Evolutionary conservation across 2,888 invertebrate genomes (phyloP).

Genomic region (Coenonympha arcania): DNA sequence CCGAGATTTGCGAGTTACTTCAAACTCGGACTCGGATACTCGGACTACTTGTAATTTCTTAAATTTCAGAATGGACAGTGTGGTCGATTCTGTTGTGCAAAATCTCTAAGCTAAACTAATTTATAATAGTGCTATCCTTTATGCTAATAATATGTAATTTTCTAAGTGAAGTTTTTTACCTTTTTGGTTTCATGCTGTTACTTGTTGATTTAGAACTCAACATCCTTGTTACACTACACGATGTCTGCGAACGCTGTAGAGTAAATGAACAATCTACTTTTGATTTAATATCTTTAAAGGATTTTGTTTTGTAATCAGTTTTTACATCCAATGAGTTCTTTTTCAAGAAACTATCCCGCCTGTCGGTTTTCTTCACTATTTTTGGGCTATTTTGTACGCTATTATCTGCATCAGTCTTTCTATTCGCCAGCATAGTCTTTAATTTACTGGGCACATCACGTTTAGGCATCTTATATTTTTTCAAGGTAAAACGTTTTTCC

Average conservation of each 20-base stretch:
- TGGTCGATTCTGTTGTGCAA: too few species aligned
- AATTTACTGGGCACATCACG: conserved; percentile 84
- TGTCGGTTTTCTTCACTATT: conserved; percentile 75
- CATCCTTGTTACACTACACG: conserved; percentile 66
- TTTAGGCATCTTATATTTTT: conserved; percentile 85
- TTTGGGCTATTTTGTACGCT: conserved; percentile 76
- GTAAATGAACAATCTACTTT: conserved; percentile 79
- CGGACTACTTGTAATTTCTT: too few species aligned
- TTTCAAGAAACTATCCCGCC: conserved; percentile 78
- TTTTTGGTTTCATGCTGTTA: conserved; percentile 65
- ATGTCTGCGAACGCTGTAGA: conserved; percentile 66
- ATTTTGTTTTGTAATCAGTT: conserved; percentile 79
- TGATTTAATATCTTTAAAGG: conserved; percentile 90
- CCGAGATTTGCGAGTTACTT: too few species aligned
- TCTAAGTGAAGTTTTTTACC: conserved; percentile 40
- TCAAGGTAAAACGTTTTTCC: conserved; percentile 73
- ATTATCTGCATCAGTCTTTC: conserved; percentile 67
- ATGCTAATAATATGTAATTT: too few species aligned
- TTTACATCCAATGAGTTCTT: conserved; percentile 81
- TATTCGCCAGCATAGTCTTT: conserved; percentile 79
- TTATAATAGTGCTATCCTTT: too few species aligned
- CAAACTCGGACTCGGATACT: too few species aligned
- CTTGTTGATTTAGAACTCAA: conserved; percentile 62
- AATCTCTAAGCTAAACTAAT: too few species aligned
- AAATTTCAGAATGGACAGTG: too few species aligned